Percentiles rank a stretch among this genome's conserved stretches.
phyloP scores from a whole-genome alignment of 2,888 invertebrate genomes.

The Dorcus hopei region DNA sequence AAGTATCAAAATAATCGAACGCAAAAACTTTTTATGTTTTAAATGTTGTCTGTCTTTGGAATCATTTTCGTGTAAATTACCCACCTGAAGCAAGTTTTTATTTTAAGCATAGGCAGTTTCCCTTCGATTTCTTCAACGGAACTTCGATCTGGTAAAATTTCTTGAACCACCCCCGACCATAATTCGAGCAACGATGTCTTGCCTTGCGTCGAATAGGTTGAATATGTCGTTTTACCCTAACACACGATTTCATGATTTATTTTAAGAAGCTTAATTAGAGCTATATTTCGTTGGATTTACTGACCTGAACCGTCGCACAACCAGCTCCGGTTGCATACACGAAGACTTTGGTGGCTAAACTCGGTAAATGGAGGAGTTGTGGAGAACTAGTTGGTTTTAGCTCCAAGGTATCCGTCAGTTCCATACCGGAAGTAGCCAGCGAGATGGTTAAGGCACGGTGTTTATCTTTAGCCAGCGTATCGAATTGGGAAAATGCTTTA shows the following conservation, averaged over 20 bases:
- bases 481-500: slow-evolving; percentile 60
- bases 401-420: slow-evolving; percentile 64
- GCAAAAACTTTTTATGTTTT: background rate
- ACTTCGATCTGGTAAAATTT: slow-evolving; percentile 60
- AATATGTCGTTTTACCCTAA: slow-evolving; percentile 62
- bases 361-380: slow-evolving; percentile 58
- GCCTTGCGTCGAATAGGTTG: slow-evolving; percentile 59
- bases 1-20: background rate
- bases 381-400: slow-evolving; percentile 55
- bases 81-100: slow-evolving; percentile 63
- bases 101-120: slow-evolving; percentile 60
- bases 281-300: background rate
- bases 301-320: slow-evolving; percentile 65
- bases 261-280: too few species aligned
- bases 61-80: background rate
- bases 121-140: slow-evolving; percentile 64
- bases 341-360: slow-evolving; percentile 66
- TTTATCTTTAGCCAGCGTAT: slow-evolving; percentile 58
- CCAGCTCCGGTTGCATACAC: slow-evolving; percentile 68
- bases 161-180: slow-evolving; percentile 63
- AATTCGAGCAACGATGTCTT: slow-evolving; percentile 58
- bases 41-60: background rate
- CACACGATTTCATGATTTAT: background rate
- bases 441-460: slow-evolving; percentile 64
- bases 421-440: slow-evolving; percentile 68